Conservation (phyloP, 2,888 invertebrate genomes). For the Suillia variegata region DNA sequence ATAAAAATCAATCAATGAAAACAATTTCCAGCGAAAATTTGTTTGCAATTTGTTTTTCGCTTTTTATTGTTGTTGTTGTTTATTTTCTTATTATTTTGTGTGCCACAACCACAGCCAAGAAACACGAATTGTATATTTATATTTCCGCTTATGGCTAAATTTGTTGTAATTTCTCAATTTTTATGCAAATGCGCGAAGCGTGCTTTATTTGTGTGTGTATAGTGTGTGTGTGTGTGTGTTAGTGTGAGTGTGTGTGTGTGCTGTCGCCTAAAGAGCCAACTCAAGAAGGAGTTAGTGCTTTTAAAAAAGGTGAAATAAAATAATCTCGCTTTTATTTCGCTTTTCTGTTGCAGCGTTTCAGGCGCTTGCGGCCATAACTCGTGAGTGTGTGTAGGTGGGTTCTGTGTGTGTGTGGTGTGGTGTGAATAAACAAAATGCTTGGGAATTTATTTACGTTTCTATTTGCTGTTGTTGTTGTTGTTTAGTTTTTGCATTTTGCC, state of each 20-base stretch:
- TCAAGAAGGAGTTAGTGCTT: no score
- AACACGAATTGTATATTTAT: no score
- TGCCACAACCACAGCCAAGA: no score
- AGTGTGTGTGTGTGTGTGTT: background rate
- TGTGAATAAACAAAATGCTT: no score
- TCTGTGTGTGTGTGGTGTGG: no score
- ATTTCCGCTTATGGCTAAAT: no score
- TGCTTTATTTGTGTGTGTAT: background rate
- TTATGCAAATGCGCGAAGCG: conserved; percentile 6
- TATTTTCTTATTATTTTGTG: background rate
- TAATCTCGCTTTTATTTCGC: background rate
- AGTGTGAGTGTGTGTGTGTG: background rate
- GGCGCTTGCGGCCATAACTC: background rate
- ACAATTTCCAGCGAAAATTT: conserved; percentile 1
- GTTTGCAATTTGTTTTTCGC: background rate
- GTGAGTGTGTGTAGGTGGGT: no score
- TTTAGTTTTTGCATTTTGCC: no score
- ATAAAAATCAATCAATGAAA: background rate
- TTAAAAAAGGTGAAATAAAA: no score
- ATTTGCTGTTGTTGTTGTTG: no score
- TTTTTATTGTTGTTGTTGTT: background rate
- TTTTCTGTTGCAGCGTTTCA: background rate
- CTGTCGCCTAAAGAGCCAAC: background rate
- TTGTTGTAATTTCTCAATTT: conserved; percentile 4
- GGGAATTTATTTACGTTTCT: no score